Base-by-base conservation (phyloP, 2,113 vertebrate species). In the Gallinago undulata region DNA sequence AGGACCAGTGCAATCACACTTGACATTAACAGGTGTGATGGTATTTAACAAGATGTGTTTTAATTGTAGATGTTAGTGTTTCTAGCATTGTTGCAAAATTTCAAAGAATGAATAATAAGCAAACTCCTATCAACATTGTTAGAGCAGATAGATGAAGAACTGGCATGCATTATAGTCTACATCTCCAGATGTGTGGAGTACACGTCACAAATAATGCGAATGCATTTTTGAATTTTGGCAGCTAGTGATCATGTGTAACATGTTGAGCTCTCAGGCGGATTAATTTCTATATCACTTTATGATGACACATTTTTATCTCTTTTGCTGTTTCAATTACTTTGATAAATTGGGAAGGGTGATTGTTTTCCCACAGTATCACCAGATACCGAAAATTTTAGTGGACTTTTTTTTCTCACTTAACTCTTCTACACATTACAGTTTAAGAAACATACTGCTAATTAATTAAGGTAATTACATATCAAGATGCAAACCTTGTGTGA, bases 241-340 rank as follows among this genome's bases (percentile, higher is more conserved):
- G 35, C 59, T 85, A 64, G n/a, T 70, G 87, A 83, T 90, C 67
- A 73, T 39, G 31, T 17, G 28, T 95, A 96, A 55, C 27, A 53
- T 88, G 53, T 62, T 97, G 87, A 96, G 57, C 33, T 94, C 70
- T 91, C 90, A 90, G 90, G 41, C 72, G 67, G 56, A 84, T 95
- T 92, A 94, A 90, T 92, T 97, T 94, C 53, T 59, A 1, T 84
- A 94, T 92, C 28, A 86, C 43, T 92, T 96, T 82, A 66, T 94
- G 63, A 87, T 92, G 64, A 87, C 48, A 87, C 22, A 43, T 93
- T 96, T 97, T 93, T 93, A 69, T 87, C 68, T 95, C 56, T 88
- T 94, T 95, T 96, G 62, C 53, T 96, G 31, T 96, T 97, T 84
- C 75, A 93, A 87, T 96, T 97, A 91, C 81, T 63, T 50, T 80